Evolutionary conservation across 2,888 invertebrate species (phyloP), one percentile per base, ranked within the genome.

Genomic region (Cheilosia urbana): DNA sequence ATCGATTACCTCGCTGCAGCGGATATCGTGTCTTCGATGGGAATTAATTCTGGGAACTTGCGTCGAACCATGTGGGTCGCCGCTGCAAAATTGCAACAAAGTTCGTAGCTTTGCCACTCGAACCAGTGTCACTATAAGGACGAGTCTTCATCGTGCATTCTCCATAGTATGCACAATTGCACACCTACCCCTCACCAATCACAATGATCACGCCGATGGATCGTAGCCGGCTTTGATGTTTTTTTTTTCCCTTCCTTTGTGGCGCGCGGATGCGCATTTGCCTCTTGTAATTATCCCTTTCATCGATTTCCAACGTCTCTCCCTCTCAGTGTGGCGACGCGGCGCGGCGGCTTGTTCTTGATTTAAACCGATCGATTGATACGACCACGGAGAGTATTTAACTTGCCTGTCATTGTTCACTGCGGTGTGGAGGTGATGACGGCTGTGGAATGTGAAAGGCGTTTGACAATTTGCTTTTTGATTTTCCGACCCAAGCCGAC

Each of bases 201-300:
- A 42, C 68, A 60, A 80, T 75, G 57, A 68, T 73, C 73, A 49
- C 71, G 71, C 49, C 45, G 71, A 62, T 68, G 68, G 75, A 63
- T 66, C 37, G 57, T 45, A 49, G 47, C 30, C 79, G 79, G 72
- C 78, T 72, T 72, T 72, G 51, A 34, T 63, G 42, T 42, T 63
- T 53, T 58, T n/a, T 37, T 66, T 19, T 21, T 30, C 40, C 7
- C n/a, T 30, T 13, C 19, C 21, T 7, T 19, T 15, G 58, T 30
- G 30, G 57, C 15, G 11, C 45, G 40, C 21, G 57, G 57, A 76
- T 63, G 69, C 68, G 66, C 66, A 60, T 68, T 57, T 63, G 49
- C 58, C 55, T 57, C 68, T 76, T 42, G 68, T 81, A 75, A 81
- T 81, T 81, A 76, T 76, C 63, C 76, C 81, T 76, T 76, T 69